Conservation (phyloP, 1,140 invertebrate species). For the Potamilus streckersoni region DNA sequence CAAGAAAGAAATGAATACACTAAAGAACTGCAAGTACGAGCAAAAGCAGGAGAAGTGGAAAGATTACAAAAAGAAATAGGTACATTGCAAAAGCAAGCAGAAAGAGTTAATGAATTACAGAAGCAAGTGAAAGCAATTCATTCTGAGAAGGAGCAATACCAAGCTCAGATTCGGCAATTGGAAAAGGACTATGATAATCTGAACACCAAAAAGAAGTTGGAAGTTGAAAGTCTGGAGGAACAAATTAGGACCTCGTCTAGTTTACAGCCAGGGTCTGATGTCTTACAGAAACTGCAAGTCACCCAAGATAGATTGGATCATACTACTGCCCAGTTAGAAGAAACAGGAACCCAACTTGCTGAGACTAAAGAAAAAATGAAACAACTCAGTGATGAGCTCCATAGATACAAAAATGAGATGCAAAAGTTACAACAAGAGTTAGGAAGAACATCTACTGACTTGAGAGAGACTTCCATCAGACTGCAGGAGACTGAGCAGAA, state of each 20-base stretch:
- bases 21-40: conserved; percentile 4
- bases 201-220: conserved; percentile 27
- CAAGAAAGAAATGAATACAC: conserved; percentile 22
- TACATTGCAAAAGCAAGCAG: conserved; percentile 23
- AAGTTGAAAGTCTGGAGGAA: conserved; percentile 25
- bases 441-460: conserved; percentile 23
- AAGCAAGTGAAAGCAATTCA: conserved; percentile 24
- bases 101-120: conserved; percentile 16
- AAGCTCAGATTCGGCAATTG: conserved; percentile 27
- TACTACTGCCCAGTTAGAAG: conserved; percentile 26
- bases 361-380: conserved; percentile 21
- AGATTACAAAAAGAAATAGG: conserved; percentile 22
- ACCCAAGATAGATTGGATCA: conserved; percentile 36
- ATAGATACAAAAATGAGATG: conserved; percentile 9
- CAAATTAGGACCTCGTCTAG: conserved; percentile 13
- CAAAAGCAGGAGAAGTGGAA: background rate
- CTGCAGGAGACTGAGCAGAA: conserved; percentile 38
- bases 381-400: conserved; percentile 10
- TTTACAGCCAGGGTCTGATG: conserved; percentile 17
- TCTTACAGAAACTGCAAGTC: conserved; percentile 29
- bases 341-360: conserved; percentile 16
- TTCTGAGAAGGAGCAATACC: conserved; percentile 27
- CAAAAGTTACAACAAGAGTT: conserved; percentile 19
- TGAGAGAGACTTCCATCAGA: conserved; percentile 27
- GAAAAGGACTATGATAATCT: conserved; percentile 27